These are phyloP conservation scores for Gambusia affinis DNA, from an alignment of 2,113 vertebrate species.

Conservation along the genomic window DNA sequence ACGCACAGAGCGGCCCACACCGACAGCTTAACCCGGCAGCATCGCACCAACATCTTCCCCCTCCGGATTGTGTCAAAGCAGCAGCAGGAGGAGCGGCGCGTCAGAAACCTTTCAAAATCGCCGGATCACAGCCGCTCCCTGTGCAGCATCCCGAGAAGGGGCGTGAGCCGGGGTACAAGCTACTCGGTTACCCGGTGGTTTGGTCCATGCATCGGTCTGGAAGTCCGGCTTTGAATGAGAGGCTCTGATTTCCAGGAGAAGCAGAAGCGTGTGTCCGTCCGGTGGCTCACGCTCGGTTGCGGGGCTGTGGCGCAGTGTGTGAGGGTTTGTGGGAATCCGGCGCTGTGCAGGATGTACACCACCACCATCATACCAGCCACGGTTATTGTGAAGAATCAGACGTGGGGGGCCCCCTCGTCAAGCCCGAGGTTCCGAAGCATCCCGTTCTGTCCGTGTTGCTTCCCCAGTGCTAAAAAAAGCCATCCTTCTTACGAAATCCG, in stretches of 20 bases:
- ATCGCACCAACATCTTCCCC: slow-evolving; percentile 80
- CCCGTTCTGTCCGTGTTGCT: background rate
- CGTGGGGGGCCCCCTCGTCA: background rate
- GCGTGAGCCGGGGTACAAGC: slow-evolving; percentile 16
- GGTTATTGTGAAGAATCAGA: slow-evolving; percentile 13
- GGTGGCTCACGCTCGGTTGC: slow-evolving; percentile 20
- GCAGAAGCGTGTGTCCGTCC: slow-evolving; percentile 4
- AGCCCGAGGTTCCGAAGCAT: slow-evolving; percentile 23
- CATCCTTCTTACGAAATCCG: background rate
- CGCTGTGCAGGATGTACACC: slow-evolving; percentile 29
- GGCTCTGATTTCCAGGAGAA: background rate
- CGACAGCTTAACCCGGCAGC: slow-evolving; percentile 86
- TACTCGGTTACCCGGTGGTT: slow-evolving; percentile 11
- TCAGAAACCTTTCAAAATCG: background rate
- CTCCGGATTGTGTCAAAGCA: slow-evolving; percentile 4
- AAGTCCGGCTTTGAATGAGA: slow-evolving; percentile 14
- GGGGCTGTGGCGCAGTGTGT: slow-evolving; percentile 31
- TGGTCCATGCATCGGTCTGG: slow-evolving; percentile 18
- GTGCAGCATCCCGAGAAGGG: slow-evolving; percentile 29
- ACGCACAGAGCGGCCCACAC: slow-evolving; percentile 88
- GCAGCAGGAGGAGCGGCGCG: background rate
- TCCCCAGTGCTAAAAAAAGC: background rate
- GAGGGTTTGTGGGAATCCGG: slow-evolving; percentile 47
- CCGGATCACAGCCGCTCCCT: slow-evolving; percentile 19
- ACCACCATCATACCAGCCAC: slow-evolving; percentile 34